Conservation (phyloP, 2,888 invertebrate species). For the Terebella lapidaria region DNA sequence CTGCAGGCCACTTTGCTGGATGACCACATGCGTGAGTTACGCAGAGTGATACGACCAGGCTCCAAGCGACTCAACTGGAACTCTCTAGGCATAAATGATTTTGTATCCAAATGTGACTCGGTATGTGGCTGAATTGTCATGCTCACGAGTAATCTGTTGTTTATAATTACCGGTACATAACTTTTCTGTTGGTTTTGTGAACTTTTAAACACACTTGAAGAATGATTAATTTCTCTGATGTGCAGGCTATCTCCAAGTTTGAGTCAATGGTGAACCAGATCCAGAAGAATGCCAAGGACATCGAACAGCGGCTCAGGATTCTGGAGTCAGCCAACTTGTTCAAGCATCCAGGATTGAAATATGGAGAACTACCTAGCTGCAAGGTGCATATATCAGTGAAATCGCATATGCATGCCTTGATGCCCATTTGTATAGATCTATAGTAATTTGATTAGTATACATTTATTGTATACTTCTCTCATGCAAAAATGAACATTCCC, state of each 20-base stretch:
- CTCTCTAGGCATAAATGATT: constrained; percentile 75
- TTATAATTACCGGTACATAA: too few relatives aligned
- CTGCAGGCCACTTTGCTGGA: constrained; percentile 45
- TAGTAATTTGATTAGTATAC: too few relatives aligned
- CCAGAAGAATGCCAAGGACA: constrained; percentile 53
- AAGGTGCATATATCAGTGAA: constrained; percentile 45
- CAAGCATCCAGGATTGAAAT: constrained; percentile 41
- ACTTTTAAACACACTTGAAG: neutral
- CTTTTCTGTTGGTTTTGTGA: neutral
- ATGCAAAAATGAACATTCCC: too few relatives aligned
- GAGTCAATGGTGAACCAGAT: constrained; percentile 55
- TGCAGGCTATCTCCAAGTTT: constrained; percentile 53
- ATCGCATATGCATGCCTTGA: too few relatives aligned
- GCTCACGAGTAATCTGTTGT: too few relatives aligned
- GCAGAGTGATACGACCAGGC: constrained; percentile 64
- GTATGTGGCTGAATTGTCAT: constrained; percentile 45
- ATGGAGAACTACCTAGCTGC: constrained; percentile 45
- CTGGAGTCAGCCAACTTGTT: constrained; percentile 50
- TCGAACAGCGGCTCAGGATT: constrained; percentile 44
- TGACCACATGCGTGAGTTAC: constrained; percentile 47
- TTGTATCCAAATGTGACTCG: constrained; percentile 60
- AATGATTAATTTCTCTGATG: neutral
- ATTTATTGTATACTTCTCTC: too few relatives aligned
- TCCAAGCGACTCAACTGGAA: constrained; percentile 80
- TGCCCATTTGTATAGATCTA: too few relatives aligned